Conservation (phyloP, 2,888 invertebrate genomes). For the Pristionchus japonicus region DNA sequence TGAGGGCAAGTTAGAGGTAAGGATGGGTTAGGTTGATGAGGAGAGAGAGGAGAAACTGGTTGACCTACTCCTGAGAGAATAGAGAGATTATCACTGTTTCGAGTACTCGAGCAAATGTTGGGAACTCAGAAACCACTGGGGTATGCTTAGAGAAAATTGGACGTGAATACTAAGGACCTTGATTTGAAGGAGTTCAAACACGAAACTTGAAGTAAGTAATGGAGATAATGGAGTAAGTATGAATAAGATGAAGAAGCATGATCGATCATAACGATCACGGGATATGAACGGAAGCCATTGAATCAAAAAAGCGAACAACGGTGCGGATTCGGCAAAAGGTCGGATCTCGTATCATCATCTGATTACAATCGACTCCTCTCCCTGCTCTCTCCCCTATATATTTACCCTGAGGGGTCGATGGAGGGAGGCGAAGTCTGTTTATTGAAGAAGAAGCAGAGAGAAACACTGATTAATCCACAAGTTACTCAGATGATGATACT, state of each 20-base stretch:
- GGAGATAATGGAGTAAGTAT: too few species aligned
- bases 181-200: too few species aligned
- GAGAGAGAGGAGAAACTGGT: conserved; percentile 21
- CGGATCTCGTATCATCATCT: conserved; percentile 12
- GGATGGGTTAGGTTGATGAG: conserved; percentile 4
- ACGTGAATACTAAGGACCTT: too few species aligned
- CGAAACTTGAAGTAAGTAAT: too few species aligned
- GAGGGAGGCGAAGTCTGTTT: conserved; percentile 1
- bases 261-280: too few species aligned
- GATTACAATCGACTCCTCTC: background rate
- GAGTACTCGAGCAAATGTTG: background rate
- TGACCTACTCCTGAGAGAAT: background rate
- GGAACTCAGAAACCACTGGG: background rate
- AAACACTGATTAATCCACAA: conserved; percentile 34
- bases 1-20: conserved; percentile 14
- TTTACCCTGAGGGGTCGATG: conserved; percentile 32
- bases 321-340: background rate
- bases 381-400: conserved; percentile 22
- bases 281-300: too few species aligned
- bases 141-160: background rate
- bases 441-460: background rate
- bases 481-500: conserved; percentile 17
- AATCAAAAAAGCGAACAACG: background rate
- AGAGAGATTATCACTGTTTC: background rate
- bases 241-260: too few species aligned